Base-by-base conservation (phyloP, 2,888 invertebrate species). In the Stictocephala bisonia region DNA sequence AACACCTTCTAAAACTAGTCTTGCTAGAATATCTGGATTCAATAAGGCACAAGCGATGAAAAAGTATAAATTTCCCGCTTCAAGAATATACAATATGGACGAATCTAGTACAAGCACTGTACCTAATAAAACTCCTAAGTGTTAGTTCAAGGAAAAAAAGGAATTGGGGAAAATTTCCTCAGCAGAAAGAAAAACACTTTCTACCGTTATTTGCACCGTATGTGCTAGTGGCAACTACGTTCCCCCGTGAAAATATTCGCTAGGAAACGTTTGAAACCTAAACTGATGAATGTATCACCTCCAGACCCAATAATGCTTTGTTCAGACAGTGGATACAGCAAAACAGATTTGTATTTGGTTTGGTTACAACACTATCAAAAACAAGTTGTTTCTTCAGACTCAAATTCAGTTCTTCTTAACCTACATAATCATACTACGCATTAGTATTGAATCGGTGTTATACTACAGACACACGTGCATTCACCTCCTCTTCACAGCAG, bases 361-460 rank as follows among this genome's bases (percentile, higher is more conserved):
- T 70, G 70, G 70, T 41, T 70, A 1, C 35, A 70, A 29, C 70
- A 70, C 24, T 53, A 56, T 31, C 70, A 70, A 27, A 70, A 56
- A 24, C 70, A 70, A 24, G 53, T 70, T 29, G 27, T 24, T 13
- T 51, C 18, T 22, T 51, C 31, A 27, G 35, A 53, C 18, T 18
- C 20, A 29, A 69, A 69, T 35, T 20, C 69, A 9, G 48, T 51
- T 31, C 53, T 69, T 7, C 26, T 69, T 18, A 35, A 51, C n/a
- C 18, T 69, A 11, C 51, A 69, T 27, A 69, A 69, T n/a, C 69
- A 69, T 48, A 27, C 9, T n/a, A 1, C 44, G 48, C n/a, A 67
- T 67, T 26, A 67, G 48, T 22, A 67, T 67, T 22, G 67, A 67
- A 20, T 15, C 44, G 24, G 40, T 67, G 9, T 7, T 20, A 29